Evolutionary conservation across 2,888 invertebrate genomes (phyloP), one percentile per base, ranked within the genome.

Genomic region (Trissoscelio sp.): DNA sequence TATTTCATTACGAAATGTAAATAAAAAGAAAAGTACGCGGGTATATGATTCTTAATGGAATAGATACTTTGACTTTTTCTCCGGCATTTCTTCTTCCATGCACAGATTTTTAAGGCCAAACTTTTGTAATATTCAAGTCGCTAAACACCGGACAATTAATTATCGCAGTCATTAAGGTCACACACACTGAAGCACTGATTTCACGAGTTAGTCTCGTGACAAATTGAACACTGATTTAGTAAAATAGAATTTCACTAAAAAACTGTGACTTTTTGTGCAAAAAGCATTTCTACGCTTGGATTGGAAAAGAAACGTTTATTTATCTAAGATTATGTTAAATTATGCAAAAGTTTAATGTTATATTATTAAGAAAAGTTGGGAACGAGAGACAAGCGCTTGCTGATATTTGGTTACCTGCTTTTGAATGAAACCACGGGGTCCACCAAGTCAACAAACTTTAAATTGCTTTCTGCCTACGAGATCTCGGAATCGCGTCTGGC

Each of bases 1-100:
- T 79, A 82, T 82, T 82, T 77, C 79, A 75, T 82, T 79, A 75
- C 82, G 79, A 82, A 82, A 82, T 82, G 75, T 82, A 79, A 79
- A 79, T 73, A 80, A 83, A 69, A 83, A 83, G 77, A 78, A 80
- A 73, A 55, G 62, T 18, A 48, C 62, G 42, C 69, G 64, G 16
- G 37, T 46, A 24, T 44, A 46, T 75, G 57, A 79, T 79, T 77
- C 67, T 51, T 51, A 82, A 82, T 82, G 60, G 55, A 44, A 64
- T 75, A 58, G 74, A 79, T 74, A 73, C 55, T 44, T 62, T 7
- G 22, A 22, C 70, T 69, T 62, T 79, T 82, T 79, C 70, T 51
- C 18, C 16, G 18, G 42, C 75, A 75, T 82, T 82, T 79, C 70
- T 82, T 82, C 66, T 57, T 55, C 24, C 62, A 39, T 18, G 28